Evolutionary conservation across 2,888 invertebrate species (phyloP).

Genomic region (Dioctria rufipes): DNA sequence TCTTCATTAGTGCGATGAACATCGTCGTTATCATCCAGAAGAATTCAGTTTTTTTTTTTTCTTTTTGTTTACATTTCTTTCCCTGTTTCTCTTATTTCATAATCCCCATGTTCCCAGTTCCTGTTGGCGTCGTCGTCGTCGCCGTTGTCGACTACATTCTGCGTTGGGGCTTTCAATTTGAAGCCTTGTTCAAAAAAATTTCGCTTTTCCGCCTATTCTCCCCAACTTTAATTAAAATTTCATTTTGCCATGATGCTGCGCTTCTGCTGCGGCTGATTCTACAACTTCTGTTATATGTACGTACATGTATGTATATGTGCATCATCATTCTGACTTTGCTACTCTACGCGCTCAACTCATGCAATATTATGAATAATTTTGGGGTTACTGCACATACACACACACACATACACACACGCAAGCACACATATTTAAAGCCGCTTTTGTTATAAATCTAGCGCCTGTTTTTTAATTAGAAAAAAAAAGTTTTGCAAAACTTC

Average conservation of each 20-base stretch:
- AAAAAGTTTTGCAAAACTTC: conserved; percentile 9
- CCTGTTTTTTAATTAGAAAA: conserved; percentile 24
- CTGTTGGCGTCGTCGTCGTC: background rate
- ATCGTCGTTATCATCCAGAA: conserved; percentile 15
- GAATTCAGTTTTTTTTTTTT: background rate
- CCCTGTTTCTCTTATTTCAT: too few species aligned
- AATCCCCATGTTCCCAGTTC: background rate
- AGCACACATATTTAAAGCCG: background rate
- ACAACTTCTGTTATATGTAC: background rate
- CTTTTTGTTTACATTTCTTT: too few species aligned
- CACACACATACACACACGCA: too few species aligned
- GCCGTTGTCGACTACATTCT: background rate
- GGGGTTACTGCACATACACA: background rate
- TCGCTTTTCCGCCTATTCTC: conserved; percentile 22
- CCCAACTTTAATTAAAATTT: conserved; percentile 40
- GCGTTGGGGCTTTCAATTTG: conserved; percentile 25
- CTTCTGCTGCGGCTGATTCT: background rate
- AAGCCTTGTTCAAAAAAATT: conserved; percentile 24
- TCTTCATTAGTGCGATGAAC: conserved; percentile 29
- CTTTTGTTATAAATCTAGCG: conserved; percentile 35
- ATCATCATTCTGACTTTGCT: too few species aligned
- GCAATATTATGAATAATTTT: background rate
- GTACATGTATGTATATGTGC: too few species aligned
- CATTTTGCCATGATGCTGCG: background rate
- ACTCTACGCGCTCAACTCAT: background rate